These are phyloP conservation scores for Gymnogyps californianus DNA, from an alignment of 2,113 vertebrate species.

Conservation along the genomic window DNA sequence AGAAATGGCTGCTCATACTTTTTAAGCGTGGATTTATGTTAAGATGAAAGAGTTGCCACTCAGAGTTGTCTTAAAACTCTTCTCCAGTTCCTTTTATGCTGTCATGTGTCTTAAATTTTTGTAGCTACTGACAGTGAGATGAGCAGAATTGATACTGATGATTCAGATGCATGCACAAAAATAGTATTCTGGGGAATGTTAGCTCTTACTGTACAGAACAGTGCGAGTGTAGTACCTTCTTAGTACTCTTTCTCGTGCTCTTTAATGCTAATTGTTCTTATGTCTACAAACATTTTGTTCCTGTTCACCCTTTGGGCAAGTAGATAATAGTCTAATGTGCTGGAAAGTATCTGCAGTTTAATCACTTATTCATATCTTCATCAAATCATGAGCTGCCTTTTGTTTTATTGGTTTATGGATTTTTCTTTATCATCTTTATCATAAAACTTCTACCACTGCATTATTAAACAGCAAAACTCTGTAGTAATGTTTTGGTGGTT, in stretches of 20 bases:
- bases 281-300: background rate
- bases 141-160: background rate
- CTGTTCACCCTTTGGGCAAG: background rate
- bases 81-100: background rate
- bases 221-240: background rate
- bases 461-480: background rate
- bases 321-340: background rate
- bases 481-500: background rate
- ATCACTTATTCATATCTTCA: background rate
- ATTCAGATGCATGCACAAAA: background rate
- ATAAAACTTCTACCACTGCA: background rate
- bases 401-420: background rate
- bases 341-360: background rate
- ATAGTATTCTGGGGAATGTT: background rate
- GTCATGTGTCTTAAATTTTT: background rate
- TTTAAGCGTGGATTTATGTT: accelerated
- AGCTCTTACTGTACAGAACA: background rate
- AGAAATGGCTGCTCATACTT: accelerated
- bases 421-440: background rate
- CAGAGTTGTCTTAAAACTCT: background rate
- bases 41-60: background rate
- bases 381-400: background rate
- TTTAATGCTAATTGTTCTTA: background rate
- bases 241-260: background rate
- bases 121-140: background rate